A percentile compares a stretch with the other conserved stretches of the same genome.
Conservation (phyloP, 2,113 vertebrate genomes). For the Porphyrio hochstetteri region DNA sequence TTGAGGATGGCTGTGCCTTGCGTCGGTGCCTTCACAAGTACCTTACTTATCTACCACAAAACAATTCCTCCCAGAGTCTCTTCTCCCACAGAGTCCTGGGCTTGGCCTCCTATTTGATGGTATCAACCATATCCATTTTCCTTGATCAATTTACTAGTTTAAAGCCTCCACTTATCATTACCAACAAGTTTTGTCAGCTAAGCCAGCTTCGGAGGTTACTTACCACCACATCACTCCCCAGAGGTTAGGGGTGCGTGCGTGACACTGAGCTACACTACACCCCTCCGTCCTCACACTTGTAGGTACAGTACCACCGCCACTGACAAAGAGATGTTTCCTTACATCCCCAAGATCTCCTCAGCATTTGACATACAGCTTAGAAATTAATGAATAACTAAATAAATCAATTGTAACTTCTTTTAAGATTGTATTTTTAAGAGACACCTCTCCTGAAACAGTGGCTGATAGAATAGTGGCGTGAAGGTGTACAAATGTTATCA, state of each 20-base stretch:
- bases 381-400: background rate
- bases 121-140: background rate
- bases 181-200: background rate
- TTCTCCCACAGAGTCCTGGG: background rate
- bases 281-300: background rate
- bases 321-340: background rate
- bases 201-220: background rate
- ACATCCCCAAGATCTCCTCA: background rate
- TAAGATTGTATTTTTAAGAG: background rate
- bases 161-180: background rate
- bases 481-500: background rate
- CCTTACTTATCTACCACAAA: background rate
- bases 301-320: background rate
- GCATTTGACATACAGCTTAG: background rate
- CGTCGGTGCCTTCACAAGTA: background rate
- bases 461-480: background rate
- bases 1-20: background rate
- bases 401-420: background rate
- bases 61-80: background rate
- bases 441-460: background rate
- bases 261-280: background rate
- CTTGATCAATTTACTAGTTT: background rate
- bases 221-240: background rate
- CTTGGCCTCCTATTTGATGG: background rate
- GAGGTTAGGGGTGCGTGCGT: accelerated